These are phyloP conservation scores for Choristoneura fumiferana DNA, from an alignment of 1,140 invertebrate genomes.

Conservation along the genomic window DNA sequence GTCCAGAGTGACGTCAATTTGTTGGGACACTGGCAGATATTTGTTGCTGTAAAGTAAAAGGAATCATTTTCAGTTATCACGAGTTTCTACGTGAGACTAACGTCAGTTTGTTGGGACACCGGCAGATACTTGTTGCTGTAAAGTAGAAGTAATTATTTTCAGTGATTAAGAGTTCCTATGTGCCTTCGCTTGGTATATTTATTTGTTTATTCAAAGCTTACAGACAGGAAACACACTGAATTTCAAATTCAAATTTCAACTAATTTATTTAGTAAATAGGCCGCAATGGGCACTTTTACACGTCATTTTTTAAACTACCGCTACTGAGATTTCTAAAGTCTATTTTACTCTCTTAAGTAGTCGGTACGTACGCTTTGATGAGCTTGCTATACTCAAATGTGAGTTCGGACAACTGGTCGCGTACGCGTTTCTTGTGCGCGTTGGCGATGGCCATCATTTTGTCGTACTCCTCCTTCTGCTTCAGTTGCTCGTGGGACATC, in stretches of 20 bases:
- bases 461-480: conserved; percentile 67
- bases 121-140: conserved; percentile 81
- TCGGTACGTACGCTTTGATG: conserved; percentile 55
- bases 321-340: too few relatives aligned
- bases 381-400: conserved; percentile 61
- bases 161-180: too few relatives aligned
- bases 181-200: too few relatives aligned
- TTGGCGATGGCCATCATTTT: conserved; percentile 67
- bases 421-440: conserved; percentile 63
- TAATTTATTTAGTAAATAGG: too few relatives aligned
- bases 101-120: conserved; percentile 80
- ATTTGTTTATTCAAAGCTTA: too few relatives aligned
- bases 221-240: too few relatives aligned
- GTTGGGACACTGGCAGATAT: conserved; percentile 79
- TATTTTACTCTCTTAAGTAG: not conserved
- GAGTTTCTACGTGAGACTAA: conserved; percentile 80
- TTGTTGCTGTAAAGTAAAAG: conserved; percentile 78
- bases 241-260: too few relatives aligned
- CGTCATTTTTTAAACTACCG: too few relatives aligned
- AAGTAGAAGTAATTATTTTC: conserved; percentile 30
- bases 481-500: conserved; percentile 73
- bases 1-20: conserved; percentile 83
- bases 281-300: too few relatives aligned
- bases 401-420: conserved; percentile 60
- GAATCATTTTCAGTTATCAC: too few relatives aligned